Evolutionary conservation across 2,888 invertebrate genomes (phyloP).

Genomic region (Cryptus armator): DNA sequence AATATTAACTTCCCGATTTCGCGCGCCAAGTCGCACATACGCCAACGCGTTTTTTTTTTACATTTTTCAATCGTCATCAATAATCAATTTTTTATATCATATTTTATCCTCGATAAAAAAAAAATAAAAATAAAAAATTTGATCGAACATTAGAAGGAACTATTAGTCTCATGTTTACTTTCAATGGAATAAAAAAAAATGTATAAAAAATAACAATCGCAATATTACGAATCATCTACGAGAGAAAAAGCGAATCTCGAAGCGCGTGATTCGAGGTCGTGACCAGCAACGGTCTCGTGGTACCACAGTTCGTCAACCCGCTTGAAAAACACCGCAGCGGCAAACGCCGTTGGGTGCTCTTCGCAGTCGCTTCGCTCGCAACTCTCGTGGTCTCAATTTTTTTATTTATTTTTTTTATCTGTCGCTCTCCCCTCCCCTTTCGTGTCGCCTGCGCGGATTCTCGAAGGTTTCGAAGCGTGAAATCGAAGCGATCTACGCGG

Average conservation of each 20-base stretch:
- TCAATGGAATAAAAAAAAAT: too few relatives aligned
- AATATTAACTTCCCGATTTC: constrained; percentile 63
- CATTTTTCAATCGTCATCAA: background rate
- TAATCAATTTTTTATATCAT: background rate
- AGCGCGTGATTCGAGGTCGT: constrained; percentile 46
- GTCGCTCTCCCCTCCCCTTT: background rate
- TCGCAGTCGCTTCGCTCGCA: constrained; percentile 24
- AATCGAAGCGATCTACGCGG: constrained; percentile 76
- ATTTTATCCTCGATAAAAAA: background rate
- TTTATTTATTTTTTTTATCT: constrained; percentile 10
- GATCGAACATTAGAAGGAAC: too few relatives aligned
- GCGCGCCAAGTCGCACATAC: constrained; percentile 16
- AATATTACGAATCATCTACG: too few relatives aligned
- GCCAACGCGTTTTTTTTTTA: constrained; percentile 25
- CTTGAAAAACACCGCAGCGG: constrained; percentile 39
- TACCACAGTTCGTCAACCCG: constrained; percentile 29
- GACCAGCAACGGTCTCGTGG: constrained; percentile 29
- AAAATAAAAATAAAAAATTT: background rate
- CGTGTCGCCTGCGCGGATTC: constrained; percentile 52
- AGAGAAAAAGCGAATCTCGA: constrained; percentile 16
- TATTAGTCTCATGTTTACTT: too few relatives aligned
- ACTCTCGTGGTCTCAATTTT: constrained; percentile 70
- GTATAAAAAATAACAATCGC: too few relatives aligned
- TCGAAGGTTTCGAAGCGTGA: constrained; percentile 77
- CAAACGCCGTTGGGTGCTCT: background rate